phyloP scores from a whole-genome alignment of 2,113 vertebrate species.

The Petroica traversi region DNA sequence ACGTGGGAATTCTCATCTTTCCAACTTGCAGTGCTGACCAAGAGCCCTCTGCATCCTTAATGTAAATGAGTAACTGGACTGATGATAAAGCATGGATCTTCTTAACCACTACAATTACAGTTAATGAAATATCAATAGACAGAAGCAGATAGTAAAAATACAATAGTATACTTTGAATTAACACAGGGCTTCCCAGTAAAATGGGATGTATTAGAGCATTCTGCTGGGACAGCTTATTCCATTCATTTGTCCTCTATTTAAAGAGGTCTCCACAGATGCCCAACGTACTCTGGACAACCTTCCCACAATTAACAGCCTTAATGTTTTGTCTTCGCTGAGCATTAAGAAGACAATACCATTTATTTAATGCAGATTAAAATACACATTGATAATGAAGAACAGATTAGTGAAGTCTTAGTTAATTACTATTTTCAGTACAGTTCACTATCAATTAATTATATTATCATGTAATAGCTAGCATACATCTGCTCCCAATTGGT shows the following conservation, averaged over 20 bases:
- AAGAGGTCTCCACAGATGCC: background rate
- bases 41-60: background rate
- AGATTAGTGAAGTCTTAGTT: slow-evolving; percentile 27
- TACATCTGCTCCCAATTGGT: background rate
- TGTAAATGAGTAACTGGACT: background rate
- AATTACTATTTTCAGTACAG: slow-evolving; percentile 38
- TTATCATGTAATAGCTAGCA: background rate
- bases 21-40: background rate
- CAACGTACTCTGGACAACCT: background rate
- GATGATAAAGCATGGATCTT: background rate
- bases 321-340: background rate
- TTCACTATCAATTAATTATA: slow-evolving; percentile 41
- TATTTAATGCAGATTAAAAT: slow-evolving; percentile 35
- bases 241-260: background rate
- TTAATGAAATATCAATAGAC: background rate
- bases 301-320: background rate
- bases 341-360: slow-evolving; percentile 8
- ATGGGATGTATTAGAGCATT: background rate
- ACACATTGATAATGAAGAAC: slow-evolving; percentile 11
- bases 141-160: background rate
- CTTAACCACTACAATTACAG: background rate
- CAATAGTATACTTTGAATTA: background rate
- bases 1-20: background rate
- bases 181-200: background rate
- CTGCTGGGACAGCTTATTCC: background rate